These are phyloP conservation scores for Melipona beecheii DNA, from an alignment of 2,888 invertebrate genomes.

Conservation along the genomic window DNA sequence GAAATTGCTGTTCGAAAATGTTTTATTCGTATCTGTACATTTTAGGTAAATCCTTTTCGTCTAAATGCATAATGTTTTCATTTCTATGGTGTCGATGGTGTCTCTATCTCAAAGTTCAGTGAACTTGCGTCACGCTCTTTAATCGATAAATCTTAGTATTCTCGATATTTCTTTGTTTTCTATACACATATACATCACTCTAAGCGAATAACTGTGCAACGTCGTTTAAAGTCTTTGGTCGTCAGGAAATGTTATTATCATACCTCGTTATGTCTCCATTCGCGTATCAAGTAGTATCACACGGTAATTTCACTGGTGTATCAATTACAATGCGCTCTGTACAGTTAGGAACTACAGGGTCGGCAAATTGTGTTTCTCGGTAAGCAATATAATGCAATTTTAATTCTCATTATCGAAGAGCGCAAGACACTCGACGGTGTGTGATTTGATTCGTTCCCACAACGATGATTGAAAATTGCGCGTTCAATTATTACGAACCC, in stretches of 20 bases:
- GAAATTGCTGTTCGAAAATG: conserved; percentile 36
- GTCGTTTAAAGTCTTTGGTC: conserved; percentile 52
- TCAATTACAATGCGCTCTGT: conserved; percentile 44
- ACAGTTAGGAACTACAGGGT: conserved; percentile 49
- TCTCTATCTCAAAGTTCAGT: conserved; percentile 1
- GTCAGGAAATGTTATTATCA: conserved; percentile 25
- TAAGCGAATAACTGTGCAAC: conserved; percentile 6
- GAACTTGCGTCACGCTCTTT: neutral
- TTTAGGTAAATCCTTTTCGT: neutral
- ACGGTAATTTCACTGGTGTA: conserved; percentile 36
- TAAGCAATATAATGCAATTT: conserved; percentile 14
- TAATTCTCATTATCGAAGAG: conserved; percentile 46
- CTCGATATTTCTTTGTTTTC: conserved; percentile 11
- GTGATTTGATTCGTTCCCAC: conserved; percentile 4
- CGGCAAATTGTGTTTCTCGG: conserved; percentile 26
- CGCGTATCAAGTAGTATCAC: conserved; percentile 48
- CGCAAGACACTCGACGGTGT: neutral
- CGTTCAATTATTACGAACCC: conserved; percentile 12
- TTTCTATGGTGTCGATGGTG: neutral
- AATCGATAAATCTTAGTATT: neutral
- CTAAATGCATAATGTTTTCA: neutral
- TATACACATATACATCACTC: neutral
- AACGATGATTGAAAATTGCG: conserved; percentile 12
- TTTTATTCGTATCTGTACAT: conserved; percentile 14
- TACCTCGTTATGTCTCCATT: conserved; percentile 19